phyloP scores from a whole-genome alignment of 1,140 invertebrate species.

The Aphelinus atriplicis region DNA sequence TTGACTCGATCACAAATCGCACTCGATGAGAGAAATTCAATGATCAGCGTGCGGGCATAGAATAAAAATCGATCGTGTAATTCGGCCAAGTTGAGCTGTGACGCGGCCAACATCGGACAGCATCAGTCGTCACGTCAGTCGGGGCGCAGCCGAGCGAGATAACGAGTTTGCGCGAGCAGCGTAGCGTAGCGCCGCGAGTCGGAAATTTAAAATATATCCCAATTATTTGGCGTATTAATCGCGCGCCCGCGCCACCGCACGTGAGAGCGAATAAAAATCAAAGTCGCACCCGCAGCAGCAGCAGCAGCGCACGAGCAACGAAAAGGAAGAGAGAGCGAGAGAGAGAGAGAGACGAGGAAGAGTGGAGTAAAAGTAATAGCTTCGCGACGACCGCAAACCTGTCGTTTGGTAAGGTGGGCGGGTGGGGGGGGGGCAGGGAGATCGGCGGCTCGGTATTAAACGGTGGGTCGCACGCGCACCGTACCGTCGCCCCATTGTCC shows the following conservation, averaged over 20 bases:
- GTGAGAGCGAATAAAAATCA: slow-evolving; percentile 30
- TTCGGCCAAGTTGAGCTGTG: too few relatives aligned
- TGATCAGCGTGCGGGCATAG: too few relatives aligned
- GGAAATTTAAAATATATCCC: slow-evolving; percentile 32
- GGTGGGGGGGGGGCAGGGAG: background rate
- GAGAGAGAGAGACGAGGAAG: background rate
- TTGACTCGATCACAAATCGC: too few relatives aligned
- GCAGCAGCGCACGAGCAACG: background rate
- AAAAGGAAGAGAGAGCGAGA: background rate
- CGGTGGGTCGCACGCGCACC: background rate
- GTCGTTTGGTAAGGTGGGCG: slow-evolving; percentile 38
- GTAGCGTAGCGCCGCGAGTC: background rate
- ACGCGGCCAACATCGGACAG: too few relatives aligned
- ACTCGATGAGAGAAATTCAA: too few relatives aligned
- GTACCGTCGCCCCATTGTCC: slow-evolving; percentile 45
- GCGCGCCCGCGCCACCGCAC: background rate
- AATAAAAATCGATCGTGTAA: too few relatives aligned
- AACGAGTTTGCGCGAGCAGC: slow-evolving; percentile 10
- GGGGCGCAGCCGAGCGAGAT: background rate
- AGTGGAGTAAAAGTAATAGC: slow-evolving; percentile 34
- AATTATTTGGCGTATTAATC: slow-evolving; percentile 39
- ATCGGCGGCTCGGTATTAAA: too few relatives aligned
- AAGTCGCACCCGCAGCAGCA: slow-evolving; percentile 1
- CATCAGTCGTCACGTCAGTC: too few relatives aligned
- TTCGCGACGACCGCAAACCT: slow-evolving; percentile 35